Conservation (phyloP, 2,797 vertebrate genomes). For the Myripristis jacobus region DNA sequence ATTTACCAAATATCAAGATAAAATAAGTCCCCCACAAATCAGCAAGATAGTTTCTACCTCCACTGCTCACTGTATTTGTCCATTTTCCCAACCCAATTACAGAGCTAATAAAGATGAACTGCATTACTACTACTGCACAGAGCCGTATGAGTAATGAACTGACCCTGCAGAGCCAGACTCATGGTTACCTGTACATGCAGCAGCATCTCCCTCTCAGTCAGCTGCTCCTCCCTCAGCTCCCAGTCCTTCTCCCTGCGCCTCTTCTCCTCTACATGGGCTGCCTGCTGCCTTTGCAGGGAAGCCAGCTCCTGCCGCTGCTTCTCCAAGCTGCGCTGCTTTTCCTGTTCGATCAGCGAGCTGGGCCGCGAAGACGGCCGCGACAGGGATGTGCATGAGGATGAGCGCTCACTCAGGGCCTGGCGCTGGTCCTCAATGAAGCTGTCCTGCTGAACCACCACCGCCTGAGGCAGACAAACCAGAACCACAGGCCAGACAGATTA, state of each 20-base stretch:
- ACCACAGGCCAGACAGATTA: constrained; percentile 1
- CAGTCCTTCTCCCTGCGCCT: constrained; percentile 87
- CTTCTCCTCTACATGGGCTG: constrained; percentile 90
- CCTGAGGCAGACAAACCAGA: constrained; percentile 76
- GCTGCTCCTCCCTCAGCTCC: constrained; percentile 87
- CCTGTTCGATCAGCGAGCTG: constrained; percentile 92
- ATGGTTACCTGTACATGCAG: constrained; percentile 75
- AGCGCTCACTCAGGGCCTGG: constrained; percentile 87
- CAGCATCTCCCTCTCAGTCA: constrained; percentile 83
- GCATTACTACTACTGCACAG: background rate
- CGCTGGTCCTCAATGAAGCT: constrained; percentile 96
- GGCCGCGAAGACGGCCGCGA: constrained; percentile 82
- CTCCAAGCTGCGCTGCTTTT: constrained; percentile 97
- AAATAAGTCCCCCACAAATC: no score
- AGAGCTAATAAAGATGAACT: background rate
- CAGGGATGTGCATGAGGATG: constrained; percentile 71
- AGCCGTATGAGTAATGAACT: constrained; percentile 5
- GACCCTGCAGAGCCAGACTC: background rate
- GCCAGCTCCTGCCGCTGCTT: constrained; percentile 95
- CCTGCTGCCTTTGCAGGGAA: constrained; percentile 91
- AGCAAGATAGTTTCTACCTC: no score
- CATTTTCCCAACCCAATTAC: background rate
- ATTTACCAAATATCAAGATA: no score
- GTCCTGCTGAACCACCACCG: constrained; percentile 95
- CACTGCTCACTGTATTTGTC: no score